Evolutionary conservation across 2,113 vertebrate species (phyloP).

Genomic region (Dromaius novaehollandiae): DNA sequence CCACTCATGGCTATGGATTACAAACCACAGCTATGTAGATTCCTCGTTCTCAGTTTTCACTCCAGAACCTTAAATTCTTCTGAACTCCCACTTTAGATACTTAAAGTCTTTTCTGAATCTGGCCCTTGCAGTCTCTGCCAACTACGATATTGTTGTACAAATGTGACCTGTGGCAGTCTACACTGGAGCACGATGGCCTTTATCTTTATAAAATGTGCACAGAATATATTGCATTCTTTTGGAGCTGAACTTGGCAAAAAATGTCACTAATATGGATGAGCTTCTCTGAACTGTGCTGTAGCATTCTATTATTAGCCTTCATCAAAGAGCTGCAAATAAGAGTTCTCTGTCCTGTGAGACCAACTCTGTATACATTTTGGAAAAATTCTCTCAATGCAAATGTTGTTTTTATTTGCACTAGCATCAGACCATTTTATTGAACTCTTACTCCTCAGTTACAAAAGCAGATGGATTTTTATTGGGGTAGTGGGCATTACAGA

Average conservation of each 20-base stretch:
- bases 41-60: background rate
- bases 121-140: background rate
- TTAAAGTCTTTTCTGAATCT: background rate
- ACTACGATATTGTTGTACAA: background rate
- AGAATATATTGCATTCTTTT: background rate
- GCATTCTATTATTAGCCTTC: background rate
- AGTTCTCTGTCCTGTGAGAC: background rate
- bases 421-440: background rate
- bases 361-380: background rate
- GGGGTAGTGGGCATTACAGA: background rate
- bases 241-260: background rate
- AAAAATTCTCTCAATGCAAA: background rate
- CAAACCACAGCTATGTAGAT: background rate
- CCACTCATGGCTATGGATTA: background rate
- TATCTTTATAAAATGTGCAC: background rate
- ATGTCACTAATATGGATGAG: background rate
- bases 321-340: background rate
- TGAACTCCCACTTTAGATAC: background rate
- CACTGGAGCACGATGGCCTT: background rate
- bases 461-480: background rate
- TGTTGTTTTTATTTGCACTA: background rate
- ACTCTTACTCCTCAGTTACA: background rate
- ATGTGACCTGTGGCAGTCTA: background rate
- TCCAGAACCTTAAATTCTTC: background rate
- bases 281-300: background rate